Base-by-base conservation (phyloP, 2,888 invertebrate genomes). In the Cataglyphis altisquamis region DNA sequence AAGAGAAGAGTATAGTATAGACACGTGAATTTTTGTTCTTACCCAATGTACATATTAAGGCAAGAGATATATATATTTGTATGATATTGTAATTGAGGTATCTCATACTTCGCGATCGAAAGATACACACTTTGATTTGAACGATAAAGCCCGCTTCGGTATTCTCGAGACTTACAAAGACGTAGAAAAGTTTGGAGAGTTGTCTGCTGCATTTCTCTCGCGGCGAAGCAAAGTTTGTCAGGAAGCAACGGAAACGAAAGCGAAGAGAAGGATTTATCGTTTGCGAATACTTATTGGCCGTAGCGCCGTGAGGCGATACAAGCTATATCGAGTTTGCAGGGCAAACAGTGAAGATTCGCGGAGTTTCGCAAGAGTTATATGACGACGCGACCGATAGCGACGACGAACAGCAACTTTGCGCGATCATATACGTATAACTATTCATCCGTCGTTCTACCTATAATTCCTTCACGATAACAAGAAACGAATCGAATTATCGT, bases 271-370 rank as follows among this genome's bases (percentile, higher is more conserved):
- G 85, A 89, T 89, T 89, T 89, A 87, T 88, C 83, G 85, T 74
- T 78, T 32, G 67, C 64, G 88, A 87, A 87, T 89, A 82, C 84
- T 89, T 89, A 89, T 89, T 89, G 89, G 89, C 67, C 83, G 77
- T 63, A 41, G 60, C 72, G 77, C 82, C 60, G 87, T 68, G 73
- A 85, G 81, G 82, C 85, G 84, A 87, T 83, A 83, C 86, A 83
- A 70, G 78, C 72, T 84, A 72, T 87, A 85, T 87, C 73, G 66
- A 82, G 85, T 81, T 83, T 86, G 82, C 82, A 64, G 66, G 75
- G 82, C 83, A 84, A 89, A 87, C 87, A 86, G 67, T 66, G 83
- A 67, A 74, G 86, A 83, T 83, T 84, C 70, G 72, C 68, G n/a
- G 63, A 84, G 66, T 88, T 81, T 64, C 64, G 60, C 83, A 68